Percentiles rank a stretch among this genome's conserved stretches.
These are phyloP conservation scores for Acrocephalus scirpaceus DNA, from an alignment of 2,797 vertebrate genomes.

Conservation along the genomic window DNA sequence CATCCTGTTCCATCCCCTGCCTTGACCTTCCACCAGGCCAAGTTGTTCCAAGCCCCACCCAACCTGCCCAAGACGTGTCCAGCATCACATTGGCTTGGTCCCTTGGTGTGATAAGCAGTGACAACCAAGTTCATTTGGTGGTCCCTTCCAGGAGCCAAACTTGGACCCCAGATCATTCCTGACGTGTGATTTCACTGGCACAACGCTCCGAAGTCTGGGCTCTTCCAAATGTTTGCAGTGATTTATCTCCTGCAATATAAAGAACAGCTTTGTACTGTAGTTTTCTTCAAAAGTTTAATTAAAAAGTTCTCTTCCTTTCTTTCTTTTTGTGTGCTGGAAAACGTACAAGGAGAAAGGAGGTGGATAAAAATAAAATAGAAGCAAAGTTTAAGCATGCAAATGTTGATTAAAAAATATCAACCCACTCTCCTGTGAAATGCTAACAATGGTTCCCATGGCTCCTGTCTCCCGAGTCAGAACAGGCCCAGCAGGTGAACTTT, in stretches of 20 bases:
- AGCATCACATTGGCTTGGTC: background rate
- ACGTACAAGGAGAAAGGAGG: background rate
- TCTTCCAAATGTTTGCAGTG: background rate
- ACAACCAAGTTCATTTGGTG: background rate
- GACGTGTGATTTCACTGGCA: background rate
- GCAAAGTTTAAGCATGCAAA: constrained; percentile 30
- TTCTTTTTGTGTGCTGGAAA: constrained; percentile 3
- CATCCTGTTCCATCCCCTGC: background rate
- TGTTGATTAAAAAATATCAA: constrained; percentile 62
- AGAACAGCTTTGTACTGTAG: background rate
- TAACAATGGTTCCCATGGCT: constrained; percentile 65
- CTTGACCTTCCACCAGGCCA: background rate
- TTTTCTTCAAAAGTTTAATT: constrained; percentile 46
- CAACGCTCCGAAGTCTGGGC: rapidly evolving
- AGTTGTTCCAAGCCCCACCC: background rate
- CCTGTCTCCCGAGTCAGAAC: constrained; percentile 18
- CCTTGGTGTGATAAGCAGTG: background rate
- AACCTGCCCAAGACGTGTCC: background rate
- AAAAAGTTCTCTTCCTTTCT: constrained; percentile 27
- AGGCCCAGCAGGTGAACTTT: constrained; percentile 44
- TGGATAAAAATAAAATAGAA: constrained; percentile 58
- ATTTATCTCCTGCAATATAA: constrained; percentile 3
- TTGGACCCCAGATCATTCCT: background rate
- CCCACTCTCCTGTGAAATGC: constrained; percentile 20
- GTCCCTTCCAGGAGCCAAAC: background rate